These are phyloP conservation scores for Calliphora vicina DNA, from an alignment of 1,140 invertebrate genomes.

Conservation along the genomic window DNA sequence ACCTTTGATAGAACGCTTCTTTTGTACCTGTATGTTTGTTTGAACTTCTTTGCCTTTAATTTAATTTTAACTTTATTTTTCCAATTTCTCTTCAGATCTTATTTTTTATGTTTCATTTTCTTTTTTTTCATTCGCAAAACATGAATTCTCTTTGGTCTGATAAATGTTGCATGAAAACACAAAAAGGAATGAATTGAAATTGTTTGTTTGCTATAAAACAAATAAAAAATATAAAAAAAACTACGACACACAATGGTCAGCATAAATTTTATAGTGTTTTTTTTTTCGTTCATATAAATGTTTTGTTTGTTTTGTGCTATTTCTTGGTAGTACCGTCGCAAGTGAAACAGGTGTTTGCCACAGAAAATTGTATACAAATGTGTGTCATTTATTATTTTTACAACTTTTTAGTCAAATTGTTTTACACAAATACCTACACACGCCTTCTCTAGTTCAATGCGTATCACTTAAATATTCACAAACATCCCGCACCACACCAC, in stretches of 20 bases:
- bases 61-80: not conserved
- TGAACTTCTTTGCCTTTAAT: not conserved
- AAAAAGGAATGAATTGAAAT: not conserved
- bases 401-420: conserved; percentile 4
- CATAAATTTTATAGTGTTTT: not conserved
- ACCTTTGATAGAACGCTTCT: not conserved
- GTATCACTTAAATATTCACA: not conserved
- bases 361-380: conserved; percentile 5
- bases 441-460: not conserved
- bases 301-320: not conserved
- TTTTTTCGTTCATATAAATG: not conserved
- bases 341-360: not conserved
- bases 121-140: not conserved
- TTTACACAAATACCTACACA: not conserved
- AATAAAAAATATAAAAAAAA: not conserved
- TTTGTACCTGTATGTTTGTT: not conserved
- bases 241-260: not conserved
- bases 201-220: not conserved
- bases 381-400: conserved; percentile 17
- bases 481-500: not conserved
- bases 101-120: not conserved
- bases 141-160: not conserved
- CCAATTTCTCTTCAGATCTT: not conserved
- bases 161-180: not conserved
- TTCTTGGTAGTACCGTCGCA: not conserved